These are phyloP conservation scores for Entosphenus tridentatus DNA, from an alignment of 2,113 vertebrate genomes.

Conservation along the genomic window DNA sequence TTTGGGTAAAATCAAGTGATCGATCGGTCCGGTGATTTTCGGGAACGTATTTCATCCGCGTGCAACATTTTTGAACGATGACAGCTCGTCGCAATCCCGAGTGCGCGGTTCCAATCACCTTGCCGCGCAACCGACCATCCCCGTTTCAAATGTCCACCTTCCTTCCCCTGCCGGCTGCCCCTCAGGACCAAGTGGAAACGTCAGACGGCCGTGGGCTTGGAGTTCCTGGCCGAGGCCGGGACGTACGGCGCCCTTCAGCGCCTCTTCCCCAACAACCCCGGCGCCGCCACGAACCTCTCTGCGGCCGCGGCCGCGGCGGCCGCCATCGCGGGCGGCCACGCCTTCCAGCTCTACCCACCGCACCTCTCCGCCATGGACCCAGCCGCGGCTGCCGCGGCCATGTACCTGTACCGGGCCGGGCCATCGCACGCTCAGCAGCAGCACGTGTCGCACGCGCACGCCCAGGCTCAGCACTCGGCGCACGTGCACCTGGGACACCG, in stretches of 20 bases:
- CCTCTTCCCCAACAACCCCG: conserved; percentile 91
- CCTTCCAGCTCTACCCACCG: conserved; percentile 91
- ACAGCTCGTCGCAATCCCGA: too few species aligned
- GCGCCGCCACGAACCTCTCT: conserved; percentile 84
- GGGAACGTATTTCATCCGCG: too few species aligned
- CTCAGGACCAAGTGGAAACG: conserved; percentile 88
- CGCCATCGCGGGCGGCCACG: conserved; percentile 33
- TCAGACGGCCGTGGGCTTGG: conserved; percentile 81
- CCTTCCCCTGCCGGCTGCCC: too few species aligned
- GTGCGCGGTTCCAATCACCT: too few species aligned
- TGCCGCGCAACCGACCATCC: too few species aligned
- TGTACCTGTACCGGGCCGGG: conserved; percentile 71
- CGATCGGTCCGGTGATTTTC: too few species aligned
- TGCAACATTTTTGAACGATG: too few species aligned
- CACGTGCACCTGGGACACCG: conserved; percentile 13
- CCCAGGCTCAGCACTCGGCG: too few species aligned
- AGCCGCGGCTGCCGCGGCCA: conserved; percentile 36
- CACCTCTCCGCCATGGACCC: conserved; percentile 77
- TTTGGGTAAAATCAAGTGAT: too few species aligned
- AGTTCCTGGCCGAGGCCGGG: conserved; percentile 76
- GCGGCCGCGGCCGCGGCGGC: conserved; percentile 44
- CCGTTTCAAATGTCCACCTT: too few species aligned
- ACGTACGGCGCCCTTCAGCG: conserved; percentile 86
- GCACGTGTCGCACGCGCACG: too few species aligned
- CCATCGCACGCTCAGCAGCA: conserved; percentile 56